Conservation (phyloP, 2,888 invertebrate genomes). For the Drosophila nr. perissopoda region DNA sequence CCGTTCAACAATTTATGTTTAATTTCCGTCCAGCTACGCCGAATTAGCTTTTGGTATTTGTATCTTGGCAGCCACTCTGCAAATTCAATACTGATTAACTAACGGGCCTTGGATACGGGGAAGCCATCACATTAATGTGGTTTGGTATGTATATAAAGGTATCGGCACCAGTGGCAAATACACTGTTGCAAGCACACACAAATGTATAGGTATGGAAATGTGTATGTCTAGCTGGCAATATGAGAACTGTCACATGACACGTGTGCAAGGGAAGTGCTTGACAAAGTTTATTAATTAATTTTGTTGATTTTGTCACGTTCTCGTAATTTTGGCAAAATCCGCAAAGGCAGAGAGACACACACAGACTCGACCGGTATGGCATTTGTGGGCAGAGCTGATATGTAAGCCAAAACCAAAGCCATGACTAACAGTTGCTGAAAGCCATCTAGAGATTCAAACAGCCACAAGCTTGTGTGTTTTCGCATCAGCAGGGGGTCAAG, state of each 20-base stretch:
- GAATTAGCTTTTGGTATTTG: slow-evolving; percentile 47
- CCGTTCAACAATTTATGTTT: slow-evolving; percentile 15
- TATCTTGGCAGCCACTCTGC: slow-evolving; percentile 32
- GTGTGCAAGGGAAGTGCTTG: slow-evolving; percentile 71
- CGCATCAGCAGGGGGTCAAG: slow-evolving; percentile 10
- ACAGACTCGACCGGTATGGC: slow-evolving; percentile 4
- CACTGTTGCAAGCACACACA: slow-evolving; percentile 5
- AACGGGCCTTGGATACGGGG: slow-evolving; percentile 16
- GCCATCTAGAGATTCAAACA: slow-evolving; percentile 46
- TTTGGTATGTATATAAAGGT: slow-evolving; percentile 21
- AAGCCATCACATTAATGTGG: slow-evolving; percentile 27
- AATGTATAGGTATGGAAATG: slow-evolving; percentile 1
- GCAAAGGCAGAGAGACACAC: slow-evolving; percentile 63
- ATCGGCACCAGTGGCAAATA: slow-evolving; percentile 19
- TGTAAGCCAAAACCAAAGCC: slow-evolving; percentile 57
- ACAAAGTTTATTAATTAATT: slow-evolving; percentile 80
- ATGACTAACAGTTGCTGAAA: slow-evolving; percentile 66
- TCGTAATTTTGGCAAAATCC: slow-evolving; percentile 71
- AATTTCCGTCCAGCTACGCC: slow-evolving; percentile 14
- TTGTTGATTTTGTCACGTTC: slow-evolving; percentile 80
- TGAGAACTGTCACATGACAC: slow-evolving; percentile 72
- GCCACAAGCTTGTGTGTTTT: slow-evolving; percentile 22
- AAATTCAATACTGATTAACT: slow-evolving; percentile 62
- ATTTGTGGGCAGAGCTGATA: slow-evolving; percentile 25
- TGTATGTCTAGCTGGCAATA: slow-evolving; percentile 46